Conservation (phyloP, 2,797 vertebrate species). For the Aeoliscus strigatus region DNA sequence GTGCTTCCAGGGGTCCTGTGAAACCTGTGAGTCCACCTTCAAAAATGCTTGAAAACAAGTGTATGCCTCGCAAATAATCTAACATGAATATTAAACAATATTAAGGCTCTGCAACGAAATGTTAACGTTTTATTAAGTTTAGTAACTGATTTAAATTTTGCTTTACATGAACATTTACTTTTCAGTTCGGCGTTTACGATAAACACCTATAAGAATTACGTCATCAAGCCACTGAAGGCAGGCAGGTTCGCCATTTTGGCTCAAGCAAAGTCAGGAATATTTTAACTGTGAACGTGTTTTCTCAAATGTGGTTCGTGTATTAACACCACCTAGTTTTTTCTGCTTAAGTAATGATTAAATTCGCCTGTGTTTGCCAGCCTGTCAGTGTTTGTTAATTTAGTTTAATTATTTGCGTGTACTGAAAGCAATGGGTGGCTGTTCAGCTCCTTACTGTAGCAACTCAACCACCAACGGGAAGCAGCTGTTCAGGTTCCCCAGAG, state of each 20-base stretch:
- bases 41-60: slow-evolving; percentile 13
- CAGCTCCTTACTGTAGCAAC: slow-evolving; percentile 80
- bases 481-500: slow-evolving; percentile 80
- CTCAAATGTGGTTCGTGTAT: neutral
- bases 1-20: slow-evolving; percentile 51
- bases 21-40: too few species aligned
- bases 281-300: slow-evolving; percentile 31
- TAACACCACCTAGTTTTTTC: neutral
- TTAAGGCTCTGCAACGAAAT: too few species aligned
- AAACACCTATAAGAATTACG: slow-evolving; percentile 32
- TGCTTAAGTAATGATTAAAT: slow-evolving; percentile 22
- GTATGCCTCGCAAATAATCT: neutral
- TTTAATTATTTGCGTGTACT: too few species aligned
- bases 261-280: slow-evolving; percentile 76
- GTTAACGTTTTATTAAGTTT: too few species aligned
- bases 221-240: slow-evolving; percentile 33
- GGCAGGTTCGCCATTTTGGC: slow-evolving; percentile 79
- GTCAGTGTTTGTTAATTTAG: slow-evolving; percentile 9
- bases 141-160: too few species aligned
- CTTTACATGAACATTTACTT: slow-evolving; percentile 1
- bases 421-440: slow-evolving; percentile 81
- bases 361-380: slow-evolving; percentile 21
- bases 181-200: slow-evolving; percentile 38
- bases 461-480: slow-evolving; percentile 80
- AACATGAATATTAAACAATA: too few species aligned